Evolutionary conservation across 1,140 invertebrate genomes (phyloP), one percentile per base, ranked within the genome.

Genomic region (Tetramorium simillimum): DNA sequence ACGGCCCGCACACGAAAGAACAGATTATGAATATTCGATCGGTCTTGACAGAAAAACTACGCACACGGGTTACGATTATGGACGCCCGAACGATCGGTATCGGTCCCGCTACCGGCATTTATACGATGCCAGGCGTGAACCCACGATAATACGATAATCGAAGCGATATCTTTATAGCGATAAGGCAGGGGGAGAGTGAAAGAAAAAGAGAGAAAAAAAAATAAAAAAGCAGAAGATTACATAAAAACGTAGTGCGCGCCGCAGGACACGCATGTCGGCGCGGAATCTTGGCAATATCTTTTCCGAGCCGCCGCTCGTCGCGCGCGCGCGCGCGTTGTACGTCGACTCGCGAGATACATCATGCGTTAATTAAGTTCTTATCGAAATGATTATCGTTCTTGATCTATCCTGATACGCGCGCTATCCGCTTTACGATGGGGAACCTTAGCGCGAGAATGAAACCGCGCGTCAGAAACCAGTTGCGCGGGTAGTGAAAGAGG

Each of bases 331-430:
- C 28, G 33, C 85, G 73, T 77, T 76, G n/a, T 75, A 73, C 51
- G 76, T 63, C 75, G 67, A 63, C 63, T 53, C 62, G 63, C 46
- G 86, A 80, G 82, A 86, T 87, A 80, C 78, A 87, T 82, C 80
- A 85, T 73, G 86, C 90, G 91, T 89, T 92, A 92, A 92, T 92
- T 91, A 92, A 87, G 86, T 89, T 62, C 91, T 92, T 91, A 92
- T 92, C 92, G 43, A 12, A 3, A 16, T 77, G 88, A 89, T 91
- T 91, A 92, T 92, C 91, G 84, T 28, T 69, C 75, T 86, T 77
- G 73, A 92, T 88, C 89, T 82, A 56, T 46, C 65, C 21, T 16
- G 43, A 51, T 80, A 49, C 43, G 28, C 67, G 76, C 75, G 14
- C 56, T 58, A 56, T 24, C 72, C 88, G 77, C 73, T 90, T 91